Percentiles rank a stretch among this genome's conserved stretches.
Conservation (phyloP, 2,113 vertebrate genomes). For the Thomomys bottae region DNA sequence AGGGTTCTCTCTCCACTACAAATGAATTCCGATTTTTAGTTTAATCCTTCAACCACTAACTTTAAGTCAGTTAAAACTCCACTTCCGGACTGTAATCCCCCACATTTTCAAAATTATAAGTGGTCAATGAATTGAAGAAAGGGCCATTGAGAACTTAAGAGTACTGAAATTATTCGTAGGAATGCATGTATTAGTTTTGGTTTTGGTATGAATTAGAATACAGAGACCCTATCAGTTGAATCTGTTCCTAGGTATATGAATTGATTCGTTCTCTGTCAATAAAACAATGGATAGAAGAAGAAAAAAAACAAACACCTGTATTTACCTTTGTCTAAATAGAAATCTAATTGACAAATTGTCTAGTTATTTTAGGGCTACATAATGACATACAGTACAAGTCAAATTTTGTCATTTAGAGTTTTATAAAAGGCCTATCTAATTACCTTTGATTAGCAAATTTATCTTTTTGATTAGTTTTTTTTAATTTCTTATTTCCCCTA, state of each 20-base stretch:
- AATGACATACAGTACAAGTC: slow-evolving; percentile 52
- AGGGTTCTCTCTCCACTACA: not conserved
- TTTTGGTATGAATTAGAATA: slow-evolving; percentile 54
- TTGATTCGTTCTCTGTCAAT: slow-evolving; percentile 41
- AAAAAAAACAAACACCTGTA: slow-evolving; percentile 21
- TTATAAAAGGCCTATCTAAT: not conserved
- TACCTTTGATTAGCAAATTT: slow-evolving; percentile 37
- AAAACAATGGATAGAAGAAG: not conserved
- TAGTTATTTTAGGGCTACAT: slow-evolving; percentile 56
- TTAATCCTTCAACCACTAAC: slow-evolving; percentile 10
- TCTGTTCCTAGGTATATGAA: slow-evolving; percentile 57
- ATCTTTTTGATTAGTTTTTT: not conserved
- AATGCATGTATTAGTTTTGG: slow-evolving; percentile 58
- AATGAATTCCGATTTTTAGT: slow-evolving; percentile 3
- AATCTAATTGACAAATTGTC: slow-evolving; percentile 34
- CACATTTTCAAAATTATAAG: slow-evolving; percentile 48
- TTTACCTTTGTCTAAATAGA: slow-evolving; percentile 61
- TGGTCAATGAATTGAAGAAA: slow-evolving; percentile 47
- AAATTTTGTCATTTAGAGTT: slow-evolving; percentile 43
- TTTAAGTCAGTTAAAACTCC: slow-evolving; percentile 24
- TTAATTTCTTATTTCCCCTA: not conserved
- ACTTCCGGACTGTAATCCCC: accelerated
- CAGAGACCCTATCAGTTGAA: slow-evolving; percentile 56
- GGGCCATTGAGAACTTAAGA: slow-evolving; percentile 28
- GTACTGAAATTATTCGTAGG: slow-evolving; percentile 17